phyloP scores from a whole-genome alignment of 2,888 invertebrate species.

The Sisyra nigra region DNA sequence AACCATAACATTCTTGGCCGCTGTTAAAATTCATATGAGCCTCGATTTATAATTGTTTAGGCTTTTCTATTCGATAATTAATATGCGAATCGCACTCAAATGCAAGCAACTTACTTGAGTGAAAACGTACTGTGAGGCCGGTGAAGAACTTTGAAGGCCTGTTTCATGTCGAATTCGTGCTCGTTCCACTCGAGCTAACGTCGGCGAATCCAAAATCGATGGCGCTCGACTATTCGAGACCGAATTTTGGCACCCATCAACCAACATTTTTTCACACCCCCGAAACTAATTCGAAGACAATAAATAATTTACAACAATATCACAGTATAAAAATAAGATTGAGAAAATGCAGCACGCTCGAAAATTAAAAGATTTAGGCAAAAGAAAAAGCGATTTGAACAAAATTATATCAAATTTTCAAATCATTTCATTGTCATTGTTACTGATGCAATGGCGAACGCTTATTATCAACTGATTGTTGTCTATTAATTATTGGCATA shows the following conservation, averaged over 20 bases:
- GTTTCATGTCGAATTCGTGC: constrained; percentile 37
- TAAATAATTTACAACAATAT: constrained; percentile 1
- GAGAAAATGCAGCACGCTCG: not conserved
- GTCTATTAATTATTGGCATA: not conserved
- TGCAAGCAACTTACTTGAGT: constrained; percentile 2
- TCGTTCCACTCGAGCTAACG: constrained; percentile 39
- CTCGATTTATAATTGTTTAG: too few relatives aligned
- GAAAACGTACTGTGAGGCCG: constrained; percentile 3
- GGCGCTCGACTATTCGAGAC: constrained; percentile 22
- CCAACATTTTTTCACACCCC: constrained; percentile 16
- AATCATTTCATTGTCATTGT: not conserved
- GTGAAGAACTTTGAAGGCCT: constrained; percentile 28
- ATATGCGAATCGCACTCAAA: not conserved
- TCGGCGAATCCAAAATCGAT: constrained; percentile 40
- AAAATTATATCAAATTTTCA: not conserved
- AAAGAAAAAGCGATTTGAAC: too few relatives aligned
- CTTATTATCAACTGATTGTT: not conserved
- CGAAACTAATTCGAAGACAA: not conserved
- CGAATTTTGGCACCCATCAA: constrained; percentile 17
- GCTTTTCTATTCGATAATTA: constrained; percentile 1
- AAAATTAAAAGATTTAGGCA: too few relatives aligned
- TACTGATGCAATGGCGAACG: too few relatives aligned
- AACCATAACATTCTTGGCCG: too few relatives aligned
- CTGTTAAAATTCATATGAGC: too few relatives aligned
- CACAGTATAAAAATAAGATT: not conserved